Conservation (phyloP, 2,113 vertebrate genomes). For the Forbesichthys agassizii region DNA sequence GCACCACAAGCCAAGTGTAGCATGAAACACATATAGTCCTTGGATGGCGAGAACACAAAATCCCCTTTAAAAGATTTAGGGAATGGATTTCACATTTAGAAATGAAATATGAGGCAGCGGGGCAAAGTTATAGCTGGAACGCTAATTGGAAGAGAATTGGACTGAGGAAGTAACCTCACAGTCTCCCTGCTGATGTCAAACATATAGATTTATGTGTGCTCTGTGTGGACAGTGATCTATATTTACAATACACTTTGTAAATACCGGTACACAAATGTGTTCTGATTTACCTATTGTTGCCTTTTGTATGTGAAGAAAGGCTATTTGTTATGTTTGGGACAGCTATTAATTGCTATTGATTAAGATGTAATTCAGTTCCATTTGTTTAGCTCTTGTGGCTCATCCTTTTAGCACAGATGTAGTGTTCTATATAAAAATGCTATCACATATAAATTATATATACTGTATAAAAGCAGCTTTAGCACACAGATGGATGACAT, state of each 20-base stretch:
- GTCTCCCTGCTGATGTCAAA: constrained; percentile 53
- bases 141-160: constrained; percentile 69
- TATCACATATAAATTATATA: too few relatives aligned
- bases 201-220: constrained; percentile 63
- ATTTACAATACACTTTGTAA: constrained; percentile 63
- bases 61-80: constrained; percentile 52
- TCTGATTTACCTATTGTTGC: constrained; percentile 68
- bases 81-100: constrained; percentile 64
- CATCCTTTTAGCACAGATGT: too few relatives aligned
- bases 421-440: too few relatives aligned
- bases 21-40: constrained; percentile 51
- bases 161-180: constrained; percentile 53
- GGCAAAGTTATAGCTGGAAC: constrained; percentile 59
- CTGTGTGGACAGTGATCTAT: constrained; percentile 69
- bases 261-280: constrained; percentile 70
- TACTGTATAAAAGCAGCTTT: too few relatives aligned
- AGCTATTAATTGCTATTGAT: constrained; percentile 75
- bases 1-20: constrained; percentile 23
- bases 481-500: too few relatives aligned
- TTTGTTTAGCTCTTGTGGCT: constrained; percentile 37
- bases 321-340: constrained; percentile 61
- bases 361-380: constrained; percentile 66
- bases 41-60: constrained; percentile 48
- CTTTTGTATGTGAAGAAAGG: constrained; percentile 55
- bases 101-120: constrained; percentile 63